phyloP scores from a whole-genome alignment of 2,113 vertebrate species.

The Tragelaphus scriptus region DNA sequence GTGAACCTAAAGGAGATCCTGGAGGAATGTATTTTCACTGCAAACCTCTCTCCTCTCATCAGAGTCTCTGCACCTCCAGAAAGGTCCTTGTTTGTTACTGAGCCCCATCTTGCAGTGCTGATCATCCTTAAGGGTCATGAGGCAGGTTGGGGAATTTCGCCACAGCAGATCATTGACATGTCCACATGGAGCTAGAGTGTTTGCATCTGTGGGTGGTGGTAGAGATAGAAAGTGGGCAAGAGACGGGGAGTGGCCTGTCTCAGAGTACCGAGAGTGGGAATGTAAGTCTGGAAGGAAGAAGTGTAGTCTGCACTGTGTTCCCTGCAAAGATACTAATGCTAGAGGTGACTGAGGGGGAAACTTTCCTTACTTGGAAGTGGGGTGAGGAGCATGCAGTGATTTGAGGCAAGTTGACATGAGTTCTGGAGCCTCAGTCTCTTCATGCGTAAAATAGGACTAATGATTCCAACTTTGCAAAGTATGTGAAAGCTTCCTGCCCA shows the following conservation, averaged over 20 bases:
- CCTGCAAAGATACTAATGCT: neutral
- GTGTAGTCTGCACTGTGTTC: neutral
- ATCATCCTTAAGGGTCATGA: neutral
- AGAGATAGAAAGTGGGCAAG: neutral
- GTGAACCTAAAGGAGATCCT: neutral
- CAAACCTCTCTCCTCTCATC: neutral
- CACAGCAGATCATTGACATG: neutral
- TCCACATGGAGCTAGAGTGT: neutral
- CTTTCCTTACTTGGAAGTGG: neutral
- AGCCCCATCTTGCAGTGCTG: neutral
- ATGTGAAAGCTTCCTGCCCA: neutral
- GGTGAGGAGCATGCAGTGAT: neutral
- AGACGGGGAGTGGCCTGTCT: neutral
- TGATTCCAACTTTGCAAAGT: neutral
- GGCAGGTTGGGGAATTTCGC: neutral
- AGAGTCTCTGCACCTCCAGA: neutral
- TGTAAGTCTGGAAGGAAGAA: neutral
- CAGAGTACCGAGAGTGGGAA: neutral
- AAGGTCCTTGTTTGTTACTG: neutral
- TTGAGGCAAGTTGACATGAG: neutral
- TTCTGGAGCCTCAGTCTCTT: neutral
- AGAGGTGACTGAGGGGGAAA: neutral
- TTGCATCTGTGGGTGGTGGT: neutral
- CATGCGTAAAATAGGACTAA: neutral
- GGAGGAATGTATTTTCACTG: neutral